phyloP scores from a whole-genome alignment of 2,113 vertebrate species.

The Pitta sordida region DNA sequence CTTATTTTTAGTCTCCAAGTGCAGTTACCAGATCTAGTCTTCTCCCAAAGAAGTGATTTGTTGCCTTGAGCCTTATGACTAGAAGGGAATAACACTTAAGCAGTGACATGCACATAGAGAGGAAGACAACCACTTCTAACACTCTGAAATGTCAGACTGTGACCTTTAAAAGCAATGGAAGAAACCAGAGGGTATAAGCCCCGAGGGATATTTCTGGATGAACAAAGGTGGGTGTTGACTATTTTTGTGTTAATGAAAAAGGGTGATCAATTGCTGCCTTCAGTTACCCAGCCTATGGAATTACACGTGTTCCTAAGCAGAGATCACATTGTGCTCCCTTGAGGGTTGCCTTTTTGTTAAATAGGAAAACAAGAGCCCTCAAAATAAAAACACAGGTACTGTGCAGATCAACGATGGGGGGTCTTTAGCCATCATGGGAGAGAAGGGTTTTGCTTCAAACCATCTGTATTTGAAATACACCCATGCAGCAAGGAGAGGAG shows the following conservation, averaged over 20 bases:
- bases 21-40: not conserved
- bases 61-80: not conserved
- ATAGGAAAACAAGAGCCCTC: not conserved
- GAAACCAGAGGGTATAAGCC: not conserved
- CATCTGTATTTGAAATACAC: fast-evolving
- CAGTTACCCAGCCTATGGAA: not conserved
- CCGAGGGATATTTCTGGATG: not conserved
- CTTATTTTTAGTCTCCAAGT: not conserved
- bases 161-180: not conserved
- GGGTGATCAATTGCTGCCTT: not conserved
- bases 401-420: not conserved
- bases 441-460: not conserved
- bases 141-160: not conserved
- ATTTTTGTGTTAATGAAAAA: not conserved
- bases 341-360: not conserved
- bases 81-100: not conserved
- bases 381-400: not conserved
- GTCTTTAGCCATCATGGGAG: fast-evolving
- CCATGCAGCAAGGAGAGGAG: fast-evolving
- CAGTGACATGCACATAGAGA: not conserved
- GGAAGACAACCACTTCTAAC: not conserved
- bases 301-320: not conserved
- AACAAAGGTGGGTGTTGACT: not conserved
- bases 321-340: not conserved
- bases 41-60: not conserved